phyloP scores from a whole-genome alignment of 30 jellyfish, hydroid and myxozoan species.

The Chironex yamaguchii region DNA sequence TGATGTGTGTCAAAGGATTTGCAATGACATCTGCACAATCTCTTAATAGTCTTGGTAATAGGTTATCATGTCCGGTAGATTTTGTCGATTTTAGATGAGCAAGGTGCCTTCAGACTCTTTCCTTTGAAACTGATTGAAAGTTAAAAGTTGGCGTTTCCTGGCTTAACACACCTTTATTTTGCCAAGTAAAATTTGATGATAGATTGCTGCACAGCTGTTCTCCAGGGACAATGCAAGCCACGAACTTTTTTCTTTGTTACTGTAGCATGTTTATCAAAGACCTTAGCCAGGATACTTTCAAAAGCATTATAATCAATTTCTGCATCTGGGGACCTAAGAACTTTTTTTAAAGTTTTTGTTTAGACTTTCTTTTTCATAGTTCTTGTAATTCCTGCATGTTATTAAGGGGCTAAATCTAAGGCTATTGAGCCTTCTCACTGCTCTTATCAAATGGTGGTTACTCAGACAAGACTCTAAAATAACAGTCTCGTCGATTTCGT shows the following conservation, averaged over 20 bases:
- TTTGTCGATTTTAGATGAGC: not conserved
- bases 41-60: constrained; percentile 24
- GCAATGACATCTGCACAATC: constrained; percentile 31
- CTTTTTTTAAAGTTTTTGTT: constrained; percentile 21
- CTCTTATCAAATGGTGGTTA: not conserved
- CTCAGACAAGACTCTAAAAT: not conserved
- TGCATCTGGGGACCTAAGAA: constrained; percentile 54
- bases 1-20: constrained; percentile 50
- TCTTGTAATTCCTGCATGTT: constrained; percentile 64
- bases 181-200: not conserved
- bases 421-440: constrained; percentile 11
- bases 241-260: constrained; percentile 55
- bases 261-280: constrained; percentile 45
- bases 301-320: constrained; percentile 43
- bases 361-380: constrained; percentile 27
- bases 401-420: constrained; percentile 61
- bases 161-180: not conserved
- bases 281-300: constrained; percentile 51
- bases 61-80: too few species aligned
- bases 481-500: not conserved
- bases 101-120: not conserved
- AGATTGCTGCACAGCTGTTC: constrained; percentile 8
- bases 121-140: not conserved
- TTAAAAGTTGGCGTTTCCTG: not conserved
- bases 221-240: constrained; percentile 66